Evolutionary conservation across 2,888 invertebrate genomes (phyloP), one percentile per base, ranked within the genome.

Genomic region (Erebia ligea): DNA sequence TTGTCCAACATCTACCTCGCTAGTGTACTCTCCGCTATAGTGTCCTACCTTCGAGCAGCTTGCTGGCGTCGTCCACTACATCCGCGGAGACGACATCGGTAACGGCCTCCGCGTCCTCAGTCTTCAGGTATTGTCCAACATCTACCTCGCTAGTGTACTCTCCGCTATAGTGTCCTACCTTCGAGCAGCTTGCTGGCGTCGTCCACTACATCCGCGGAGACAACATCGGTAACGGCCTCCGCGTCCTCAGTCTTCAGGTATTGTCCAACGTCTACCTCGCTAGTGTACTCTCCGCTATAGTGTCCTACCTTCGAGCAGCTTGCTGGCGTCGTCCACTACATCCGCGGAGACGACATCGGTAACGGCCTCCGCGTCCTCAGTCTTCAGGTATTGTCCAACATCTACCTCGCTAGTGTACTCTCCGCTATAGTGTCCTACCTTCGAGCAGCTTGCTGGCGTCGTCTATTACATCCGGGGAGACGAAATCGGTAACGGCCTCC

Each of bases 1-100:
- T 76, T 92, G 87, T 70, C 93, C 91, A 94, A 95, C 80, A 95
- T 93, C 77, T 95, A 94, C 71, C 90, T 88, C 71, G 98, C 98
- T 87, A 97, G 95, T 82, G 96, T 34, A 6, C 25, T 11, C 11
- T 11, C 11, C 11, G 1, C 11, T 45, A 45, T 11, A 45, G 45
- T 42, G 1, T 10, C 42, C 10, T 48, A 21, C 21, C 62, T 48
- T 62, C 21, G 19, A 48, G 48, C 62, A 59, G 34, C 59, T 34
- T 10, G 50, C 50, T 50, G 2, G 50, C 50, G 3, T n/a, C 89
- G 63, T 89, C 90, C 19, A 89, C 84, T 64, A 90, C 85, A 61
- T 84, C 77, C 48, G 84, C 77, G 67, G 82, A 82, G 76, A 92
- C 85, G 65, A 90, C 91, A 76, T 89, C 92, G 64, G 84, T 88